Evolutionary conservation across 2,888 invertebrate genomes (phyloP), one percentile per base, ranked within the genome.

Genomic region (Leucozona laternaria): DNA sequence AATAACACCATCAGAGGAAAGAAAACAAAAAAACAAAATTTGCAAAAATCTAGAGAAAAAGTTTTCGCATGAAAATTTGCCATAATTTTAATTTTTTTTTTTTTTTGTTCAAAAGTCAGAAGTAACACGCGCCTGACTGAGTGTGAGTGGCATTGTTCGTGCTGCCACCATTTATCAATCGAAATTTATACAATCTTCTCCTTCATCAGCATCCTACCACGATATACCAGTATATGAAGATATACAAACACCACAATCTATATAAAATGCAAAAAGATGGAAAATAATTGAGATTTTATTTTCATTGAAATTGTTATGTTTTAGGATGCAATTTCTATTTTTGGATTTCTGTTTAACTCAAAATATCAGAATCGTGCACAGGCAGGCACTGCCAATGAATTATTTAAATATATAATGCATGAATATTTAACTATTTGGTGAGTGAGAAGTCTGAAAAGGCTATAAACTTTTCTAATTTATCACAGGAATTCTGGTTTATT

Each of bases 301-400:
- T 60, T 37, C 37, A 22, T 22, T 60, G 60, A 48, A 37, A 43
- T 48, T 62, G 22, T 78, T 62, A 43, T 45, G 11, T 31, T 64
- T 48, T 37, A 58, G 55, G 76, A 81, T 82, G 81, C 72, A 82
- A 82, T 82, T 77, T 71, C 71, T 82, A 82, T 72, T 64, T 82
- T 72, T 53, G 22, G 13, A 28, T 17, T 28, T 2, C 7, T 25
- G 0, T 22, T 10, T 13, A 48, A 11, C 1, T 7, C 6, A 25
- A 25, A 28, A 5, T 1, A 5, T 28, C 17, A 58, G 4, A 31
- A n/a, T 31, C 15, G 50, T 28, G 15, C 8, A 4, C 53, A 53
- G 20, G 37, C 48, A 7, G 40, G 5, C 17, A 40, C 13, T 70
- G 76, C 62, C 75, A 43, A 55, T 20, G 53, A 48, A 58, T 79